Base-by-base conservation (phyloP, 2,888 invertebrate genomes). In the Chouioia cunea region DNA sequence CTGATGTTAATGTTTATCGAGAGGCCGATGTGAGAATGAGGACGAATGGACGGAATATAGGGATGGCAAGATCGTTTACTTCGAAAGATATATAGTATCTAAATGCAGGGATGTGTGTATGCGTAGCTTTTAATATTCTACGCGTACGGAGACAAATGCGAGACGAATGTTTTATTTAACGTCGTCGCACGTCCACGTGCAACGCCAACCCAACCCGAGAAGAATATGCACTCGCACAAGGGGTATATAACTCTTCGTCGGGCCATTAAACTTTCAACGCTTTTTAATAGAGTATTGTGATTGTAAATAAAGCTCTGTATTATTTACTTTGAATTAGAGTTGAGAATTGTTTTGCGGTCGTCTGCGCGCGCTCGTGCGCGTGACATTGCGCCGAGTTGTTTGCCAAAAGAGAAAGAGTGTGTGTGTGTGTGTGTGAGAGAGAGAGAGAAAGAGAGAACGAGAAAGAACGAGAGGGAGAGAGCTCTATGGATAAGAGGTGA, bases 151-250 rank as follows among this genome's bases (percentile, higher is more conserved):
- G 68, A 70, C 68, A 70, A 73, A 73, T 73, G 70, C 66, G 65
- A 57, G 70, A 73, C 68, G 48, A 68, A 73, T 73, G 73, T 68
- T 73, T 73, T 70, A 68, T 73, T 73, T 65, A 73, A 65, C 70
- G 67, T 53, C 70, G 70, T 53, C 64, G 64, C 14, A 48, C 56
- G 58, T 8, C 47, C 10, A 15, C 36, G 12, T 8, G 43, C 47
- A 52, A 15, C 23, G 18, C 46, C 53, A 15, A 44, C 46, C 44
- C n/a, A 20, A 50, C 10, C 18, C 16, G 50, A 52, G 54, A 54
- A 23, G 65, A 57, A 44, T 53, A 46, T n/a, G n/a, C 36, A 44
- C 60, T 36, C 64, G 59, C 36, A 10, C 4, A 12, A 36, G 36
- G 6, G 36, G 36, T 36, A 4, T 43, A 70, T 68, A 73, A 70